phyloP scores from a whole-genome alignment of 2,888 invertebrate genomes.

The Pseudococcus longispinus region DNA sequence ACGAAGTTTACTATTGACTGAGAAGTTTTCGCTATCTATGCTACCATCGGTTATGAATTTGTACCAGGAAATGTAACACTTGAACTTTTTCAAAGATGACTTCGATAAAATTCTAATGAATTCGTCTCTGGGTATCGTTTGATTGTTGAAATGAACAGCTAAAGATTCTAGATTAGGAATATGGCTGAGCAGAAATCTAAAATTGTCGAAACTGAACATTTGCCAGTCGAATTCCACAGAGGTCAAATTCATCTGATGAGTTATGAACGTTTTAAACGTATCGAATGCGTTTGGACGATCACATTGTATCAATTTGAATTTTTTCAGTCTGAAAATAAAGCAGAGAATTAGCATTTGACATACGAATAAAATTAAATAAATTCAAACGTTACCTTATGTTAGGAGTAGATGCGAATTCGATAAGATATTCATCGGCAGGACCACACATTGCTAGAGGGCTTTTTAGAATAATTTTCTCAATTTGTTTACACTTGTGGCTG shows the following conservation, averaged over 20 bases:
- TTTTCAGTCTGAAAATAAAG: not conserved
- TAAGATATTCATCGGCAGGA: not conserved
- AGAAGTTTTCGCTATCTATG: not conserved
- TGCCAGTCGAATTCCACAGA: not conserved
- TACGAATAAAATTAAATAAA: not conserved
- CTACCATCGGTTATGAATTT: not conserved
- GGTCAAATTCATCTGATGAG: not conserved
- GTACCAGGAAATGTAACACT: not conserved
- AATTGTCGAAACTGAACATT: constrained; percentile 5
- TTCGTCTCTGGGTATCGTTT: not conserved
- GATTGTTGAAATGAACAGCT: not conserved
- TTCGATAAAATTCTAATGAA: not conserved
- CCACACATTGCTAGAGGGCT: not conserved
- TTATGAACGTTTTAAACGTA: not conserved
- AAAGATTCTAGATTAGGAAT: not conserved
- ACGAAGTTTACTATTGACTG: not conserved
- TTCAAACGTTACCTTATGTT: not conserved
- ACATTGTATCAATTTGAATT: not conserved
- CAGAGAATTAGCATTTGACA: not conserved
- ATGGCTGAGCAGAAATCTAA: not conserved
- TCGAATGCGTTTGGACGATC: not conserved
- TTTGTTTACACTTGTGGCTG: not conserved
- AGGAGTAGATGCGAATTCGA: not conserved
- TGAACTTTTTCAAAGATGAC: not conserved
- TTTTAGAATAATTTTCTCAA: not conserved